A percentile compares a stretch with the other conserved stretches of the same genome.
phyloP scores from a whole-genome alignment of 92 coral and sea anemone genomes.

The Scolanthus callimorphus region DNA sequence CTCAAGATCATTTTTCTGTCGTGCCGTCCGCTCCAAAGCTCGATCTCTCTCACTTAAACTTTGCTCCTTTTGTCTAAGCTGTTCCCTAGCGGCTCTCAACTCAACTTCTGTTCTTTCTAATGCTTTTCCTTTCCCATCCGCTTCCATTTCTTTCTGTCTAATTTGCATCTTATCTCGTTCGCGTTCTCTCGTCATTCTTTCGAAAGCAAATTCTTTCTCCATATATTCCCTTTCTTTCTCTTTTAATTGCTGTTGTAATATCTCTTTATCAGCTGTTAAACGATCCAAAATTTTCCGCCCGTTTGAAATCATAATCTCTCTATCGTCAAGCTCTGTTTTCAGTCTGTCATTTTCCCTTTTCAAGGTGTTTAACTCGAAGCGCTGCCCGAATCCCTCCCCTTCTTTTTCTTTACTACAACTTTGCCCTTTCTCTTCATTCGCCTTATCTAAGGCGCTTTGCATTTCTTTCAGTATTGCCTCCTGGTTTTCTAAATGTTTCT shows the following conservation, averaged over 20 bases:
- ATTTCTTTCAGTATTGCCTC: constrained; percentile 48
- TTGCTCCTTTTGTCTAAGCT: constrained; percentile 33
- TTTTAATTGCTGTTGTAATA: constrained; percentile 37
- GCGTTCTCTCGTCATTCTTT: constrained; percentile 58
- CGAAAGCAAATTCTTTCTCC: constrained; percentile 65
- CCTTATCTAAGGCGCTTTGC: constrained; percentile 36
- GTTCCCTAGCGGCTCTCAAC: constrained; percentile 32
- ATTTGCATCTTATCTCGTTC: constrained; percentile 59
- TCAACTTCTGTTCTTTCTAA: constrained; percentile 40
- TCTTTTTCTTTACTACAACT: constrained; percentile 19
- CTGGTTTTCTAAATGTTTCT: constrained; percentile 34
- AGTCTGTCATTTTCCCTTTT: constrained; percentile 54
- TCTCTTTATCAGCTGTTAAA: constrained; percentile 49
- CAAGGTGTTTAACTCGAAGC: constrained; percentile 45
- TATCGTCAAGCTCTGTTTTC: constrained; percentile 46
- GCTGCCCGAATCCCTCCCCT: constrained; percentile 10
- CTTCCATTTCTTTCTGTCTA: constrained; percentile 40
- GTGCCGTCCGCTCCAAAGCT: constrained; percentile 41
- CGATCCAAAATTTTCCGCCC: constrained; percentile 40
- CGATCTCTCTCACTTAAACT: constrained; percentile 46
- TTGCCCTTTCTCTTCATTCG: constrained; percentile 4
- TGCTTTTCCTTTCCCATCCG: constrained; percentile 50
- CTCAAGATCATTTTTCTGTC: constrained; percentile 33
- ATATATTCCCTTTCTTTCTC: constrained; percentile 40
- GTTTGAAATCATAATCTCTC: constrained; percentile 38